Base-by-base conservation (phyloP, 1,140 invertebrate species). In the Atta cephalotes region DNA sequence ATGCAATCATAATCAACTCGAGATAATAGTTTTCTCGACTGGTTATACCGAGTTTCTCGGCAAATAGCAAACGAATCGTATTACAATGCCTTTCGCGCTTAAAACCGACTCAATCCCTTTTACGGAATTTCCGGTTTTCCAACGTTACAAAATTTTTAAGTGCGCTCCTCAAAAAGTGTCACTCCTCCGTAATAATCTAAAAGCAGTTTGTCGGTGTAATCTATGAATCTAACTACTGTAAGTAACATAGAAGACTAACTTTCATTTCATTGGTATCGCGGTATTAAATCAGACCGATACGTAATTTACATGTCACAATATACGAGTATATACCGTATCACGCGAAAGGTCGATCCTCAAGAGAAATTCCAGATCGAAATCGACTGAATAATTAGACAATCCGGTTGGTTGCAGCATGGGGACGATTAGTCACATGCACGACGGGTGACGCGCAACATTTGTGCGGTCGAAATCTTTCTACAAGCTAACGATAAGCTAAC, bases 1-100 rank as follows among this genome's bases (percentile, higher is more conserved):
- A 94, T 94, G 94, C 94, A 94, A 94, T 94, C 93, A 93, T 94
- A 94, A 94, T 94, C 93, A 93, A 91, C 84, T 87, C 87, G 86
- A 87, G 90, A 93, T 93, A 93, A 93, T 93, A 93, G 92, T 93
- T 93, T 93, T 93, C 88, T 91, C 89, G 74, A 79, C 58, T 71
- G n/a, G 74, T 28, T 53, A 31, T 49, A 56, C 63, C 49, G 45
- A 58, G 18, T 62, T 45, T 58, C 85, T 66, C 70, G 18, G n/a
- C 71, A 18, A 31, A 39, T 18, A 16, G 49, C 45, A 18, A 56
- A 53, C 28, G 78, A 62, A 45, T 21, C 56, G 35, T 76, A 53
- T n/a, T 9, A n/a, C 58, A 51, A 18, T 25, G n/a, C 53, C 65
- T 72, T 71, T 65, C 71, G 56, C 65, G 70, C 21, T 14, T 12